phyloP scores from a whole-genome alignment of 1,140 invertebrate genomes.

The Drosophila willistoni region DNA sequence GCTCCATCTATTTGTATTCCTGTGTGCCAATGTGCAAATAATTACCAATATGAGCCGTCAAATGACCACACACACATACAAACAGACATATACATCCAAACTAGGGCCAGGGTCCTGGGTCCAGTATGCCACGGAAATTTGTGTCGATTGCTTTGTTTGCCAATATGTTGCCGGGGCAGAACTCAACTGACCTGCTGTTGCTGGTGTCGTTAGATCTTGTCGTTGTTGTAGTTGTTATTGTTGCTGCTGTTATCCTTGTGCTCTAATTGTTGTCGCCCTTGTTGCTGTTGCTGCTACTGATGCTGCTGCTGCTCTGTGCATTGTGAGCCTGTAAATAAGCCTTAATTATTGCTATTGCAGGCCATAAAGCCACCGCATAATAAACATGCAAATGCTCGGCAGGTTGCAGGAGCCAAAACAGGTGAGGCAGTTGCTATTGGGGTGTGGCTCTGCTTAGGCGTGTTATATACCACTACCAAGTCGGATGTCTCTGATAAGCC shows the following conservation, averaged over 20 bases:
- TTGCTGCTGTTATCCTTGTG: slow-evolving; percentile 34
- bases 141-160: slow-evolving; percentile 52
- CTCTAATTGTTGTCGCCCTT: slow-evolving; percentile 62
- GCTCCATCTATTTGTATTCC: slow-evolving; percentile 17
- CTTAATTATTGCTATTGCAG: slow-evolving; percentile 76
- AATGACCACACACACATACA: slow-evolving; percentile 48
- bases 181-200: slow-evolving; percentile 31
- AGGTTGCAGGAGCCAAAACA: not conserved
- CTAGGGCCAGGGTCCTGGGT: slow-evolving; percentile 6
- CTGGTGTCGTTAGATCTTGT: slow-evolving; percentile 19
- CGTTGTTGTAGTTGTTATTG: slow-evolving; percentile 15
- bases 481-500: slow-evolving; percentile 11
- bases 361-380: slow-evolving; percentile 77
- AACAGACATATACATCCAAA: slow-evolving; percentile 7
- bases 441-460: not conserved
- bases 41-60: slow-evolving; percentile 77
- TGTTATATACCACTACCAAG: slow-evolving; percentile 11
- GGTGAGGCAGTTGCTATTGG: not conserved
- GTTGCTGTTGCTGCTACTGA: slow-evolving; percentile 39
- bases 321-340: slow-evolving; percentile 75
- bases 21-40: slow-evolving; percentile 64
- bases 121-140: slow-evolving; percentile 33
- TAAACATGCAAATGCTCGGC: slow-evolving; percentile 75
- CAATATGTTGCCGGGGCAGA: slow-evolving; percentile 46
- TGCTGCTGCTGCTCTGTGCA: slow-evolving; percentile 38